Evolutionary conservation across 2,888 invertebrate species (phyloP).

Genomic region (Phengaris arion): DNA sequence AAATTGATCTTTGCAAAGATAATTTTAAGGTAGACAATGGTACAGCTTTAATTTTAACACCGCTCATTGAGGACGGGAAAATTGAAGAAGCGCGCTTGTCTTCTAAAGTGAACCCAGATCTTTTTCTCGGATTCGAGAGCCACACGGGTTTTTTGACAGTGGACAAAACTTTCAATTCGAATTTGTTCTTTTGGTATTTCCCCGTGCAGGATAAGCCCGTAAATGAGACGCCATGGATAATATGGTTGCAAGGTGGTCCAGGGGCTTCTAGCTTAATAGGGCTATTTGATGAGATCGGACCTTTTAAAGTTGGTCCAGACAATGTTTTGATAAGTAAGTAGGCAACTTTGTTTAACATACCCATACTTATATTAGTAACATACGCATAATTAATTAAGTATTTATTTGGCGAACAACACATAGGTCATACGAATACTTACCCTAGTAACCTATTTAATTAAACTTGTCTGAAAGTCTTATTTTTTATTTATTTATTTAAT

Average conservation of each 20-base stretch:
- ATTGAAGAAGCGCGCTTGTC: slow-evolving; percentile 59
- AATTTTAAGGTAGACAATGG: slow-evolving; percentile 33
- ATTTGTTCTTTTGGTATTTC: slow-evolving; percentile 93
- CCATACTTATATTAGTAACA: too few species aligned
- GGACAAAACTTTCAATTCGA: slow-evolving; percentile 84
- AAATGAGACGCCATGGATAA: slow-evolving; percentile 82
- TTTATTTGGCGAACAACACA: too few species aligned
- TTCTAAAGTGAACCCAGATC: slow-evolving; percentile 51
- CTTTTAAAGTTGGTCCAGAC: slow-evolving; percentile 45
- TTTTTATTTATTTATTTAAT: background rate
- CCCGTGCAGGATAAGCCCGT: slow-evolving; percentile 72
- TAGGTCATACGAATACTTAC: too few species aligned
- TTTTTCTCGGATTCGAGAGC: slow-evolving; percentile 67
- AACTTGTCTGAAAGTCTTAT: too few species aligned
- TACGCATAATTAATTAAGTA: too few species aligned
- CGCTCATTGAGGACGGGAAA: slow-evolving; percentile 58
- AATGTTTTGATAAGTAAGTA: slow-evolving; percentile 34
- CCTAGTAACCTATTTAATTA: too few species aligned
- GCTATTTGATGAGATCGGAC: slow-evolving; percentile 69
- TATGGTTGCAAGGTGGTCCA: slow-evolving; percentile 96
- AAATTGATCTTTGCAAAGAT: slow-evolving; percentile 32
- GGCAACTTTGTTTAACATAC: background rate
- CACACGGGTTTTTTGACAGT: slow-evolving; percentile 83
- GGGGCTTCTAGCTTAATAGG: slow-evolving; percentile 83
- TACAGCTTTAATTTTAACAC: slow-evolving; percentile 56